These are phyloP conservation scores for Tangara arthus DNA, from an alignment of 2,797 vertebrate species.

Conservation along the genomic window DNA sequence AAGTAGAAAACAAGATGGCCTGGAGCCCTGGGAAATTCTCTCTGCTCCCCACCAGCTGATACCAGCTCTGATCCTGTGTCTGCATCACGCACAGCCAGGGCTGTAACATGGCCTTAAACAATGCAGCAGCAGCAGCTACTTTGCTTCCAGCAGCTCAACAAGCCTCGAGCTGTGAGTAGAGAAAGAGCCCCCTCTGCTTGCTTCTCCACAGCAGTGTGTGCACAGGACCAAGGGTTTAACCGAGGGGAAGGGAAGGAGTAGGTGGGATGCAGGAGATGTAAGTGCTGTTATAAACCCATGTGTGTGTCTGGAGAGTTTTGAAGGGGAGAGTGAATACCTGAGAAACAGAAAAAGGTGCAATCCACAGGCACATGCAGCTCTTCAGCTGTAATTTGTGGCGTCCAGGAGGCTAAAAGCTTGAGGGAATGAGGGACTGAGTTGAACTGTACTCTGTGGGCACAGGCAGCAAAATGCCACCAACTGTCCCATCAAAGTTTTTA, in stretches of 20 bases:
- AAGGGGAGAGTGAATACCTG: neutral
- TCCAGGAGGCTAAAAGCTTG: neutral
- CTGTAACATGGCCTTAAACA: neutral
- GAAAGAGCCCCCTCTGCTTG: conserved; percentile 61
- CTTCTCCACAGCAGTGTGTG: conserved; percentile 14
- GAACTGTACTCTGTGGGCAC: accelerated
- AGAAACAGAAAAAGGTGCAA: neutral
- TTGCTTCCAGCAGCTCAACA: conserved; percentile 30
- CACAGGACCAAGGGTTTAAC: neutral
- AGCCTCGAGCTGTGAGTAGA: conserved; percentile 1
- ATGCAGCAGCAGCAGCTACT: neutral
- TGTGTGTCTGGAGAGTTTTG: neutral
- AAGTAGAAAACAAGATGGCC: conserved; percentile 25
- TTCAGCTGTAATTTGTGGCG: neutral
- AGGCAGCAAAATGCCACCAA: neutral
- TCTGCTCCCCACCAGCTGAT: neutral
- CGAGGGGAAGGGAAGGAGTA: neutral
- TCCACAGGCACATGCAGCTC: neutral
- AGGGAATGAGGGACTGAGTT: neutral
- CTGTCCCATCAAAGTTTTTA: neutral
- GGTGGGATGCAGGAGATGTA: neutral
- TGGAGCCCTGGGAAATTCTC: neutral
- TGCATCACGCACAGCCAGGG: neutral
- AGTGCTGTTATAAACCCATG: accelerated
- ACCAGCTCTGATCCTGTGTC: neutral